Evolutionary conservation across 2,888 invertebrate genomes (phyloP), one percentile per base, ranked within the genome.

Genomic region (Caenorhabditis imperialis): DNA sequence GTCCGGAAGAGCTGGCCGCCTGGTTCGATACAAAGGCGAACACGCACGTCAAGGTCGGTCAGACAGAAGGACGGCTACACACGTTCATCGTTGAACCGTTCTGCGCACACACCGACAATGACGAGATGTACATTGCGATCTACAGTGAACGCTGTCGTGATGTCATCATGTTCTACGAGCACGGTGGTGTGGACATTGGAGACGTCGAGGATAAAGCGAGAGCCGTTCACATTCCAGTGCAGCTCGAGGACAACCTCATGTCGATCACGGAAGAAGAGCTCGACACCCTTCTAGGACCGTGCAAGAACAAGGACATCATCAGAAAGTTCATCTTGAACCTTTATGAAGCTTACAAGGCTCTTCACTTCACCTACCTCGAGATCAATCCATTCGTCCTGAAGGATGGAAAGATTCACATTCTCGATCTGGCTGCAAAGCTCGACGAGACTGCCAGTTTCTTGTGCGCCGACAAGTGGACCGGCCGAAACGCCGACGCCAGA

Each of bases 401-500:
- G 8, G 87, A 88, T 27, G 89, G 89, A n/a, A 88, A 92, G 53
- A 92, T 98, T 79, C 94, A 94, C 89, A 92, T 99, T 40, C 91
- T 99, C 81, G 99, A 99, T 90, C 90, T 99, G 89, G 99, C 99
- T 0, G 98, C 98, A 0, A 99, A 99, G 90, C 89, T 99, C 77
- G 99, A 99, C 90, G 94, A 98, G 84, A 98, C 98, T 1, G 99
- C 99, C 0, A 97, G 98, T 90, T 99, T 96, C 89, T 91, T 98
- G 77, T 99, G 98, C 89, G 93, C 93, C 82, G 93, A 94, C 81
- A 93, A 93, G 85, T 99, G 99, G 99, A 97, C 96, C 14, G 93
- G 94, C 71, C 73, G 86, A 2, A 40, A 18, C 10, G 84, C 81
- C 5, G 69, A 80, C 4, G 37, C 53, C 33, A 45, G 63, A 1